Percentiles rank a stretch among this genome's conserved stretches.
These are phyloP conservation scores for Piaya cayana DNA, from an alignment of 2,113 vertebrate genomes.

Conservation along the genomic window DNA sequence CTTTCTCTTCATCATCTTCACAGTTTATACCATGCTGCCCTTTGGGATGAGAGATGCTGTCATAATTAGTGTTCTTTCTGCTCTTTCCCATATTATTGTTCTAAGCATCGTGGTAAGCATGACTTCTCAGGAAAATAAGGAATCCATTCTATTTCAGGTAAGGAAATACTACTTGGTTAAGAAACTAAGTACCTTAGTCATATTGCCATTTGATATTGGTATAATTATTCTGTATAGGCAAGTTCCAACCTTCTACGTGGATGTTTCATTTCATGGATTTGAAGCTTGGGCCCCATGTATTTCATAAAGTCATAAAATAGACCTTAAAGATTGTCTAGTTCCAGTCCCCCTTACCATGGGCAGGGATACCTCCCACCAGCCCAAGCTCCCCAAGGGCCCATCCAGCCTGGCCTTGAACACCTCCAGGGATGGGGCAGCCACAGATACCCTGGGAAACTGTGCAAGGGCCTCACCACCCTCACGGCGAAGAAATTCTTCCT, in stretches of 20 bases:
- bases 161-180: background rate
- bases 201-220: background rate
- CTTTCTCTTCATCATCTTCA: slow-evolving; percentile 94
- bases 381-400: too few relatives aligned
- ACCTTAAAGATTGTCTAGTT: too few relatives aligned
- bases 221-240: background rate
- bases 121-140: background rate
- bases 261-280: background rate
- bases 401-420: too few relatives aligned
- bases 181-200: background rate
- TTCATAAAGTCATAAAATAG: too few relatives aligned
- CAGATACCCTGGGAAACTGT: too few relatives aligned
- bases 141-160: slow-evolving; percentile 78
- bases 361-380: too few relatives aligned
- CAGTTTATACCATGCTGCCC: slow-evolving; percentile 92
- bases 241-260: background rate
- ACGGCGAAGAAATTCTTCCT: too few relatives aligned
- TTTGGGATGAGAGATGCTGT: slow-evolving; percentile 86
- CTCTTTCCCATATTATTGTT: slow-evolving; percentile 85
- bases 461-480: too few relatives aligned
- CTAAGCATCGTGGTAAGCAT: slow-evolving; percentile 62
- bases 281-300: background rate
- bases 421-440: too few relatives aligned
- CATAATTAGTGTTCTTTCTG: slow-evolving; percentile 81
- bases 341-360: too few relatives aligned